Evolutionary conservation across 2,888 invertebrate genomes (phyloP).

Genomic region (Automeris io): DNA sequence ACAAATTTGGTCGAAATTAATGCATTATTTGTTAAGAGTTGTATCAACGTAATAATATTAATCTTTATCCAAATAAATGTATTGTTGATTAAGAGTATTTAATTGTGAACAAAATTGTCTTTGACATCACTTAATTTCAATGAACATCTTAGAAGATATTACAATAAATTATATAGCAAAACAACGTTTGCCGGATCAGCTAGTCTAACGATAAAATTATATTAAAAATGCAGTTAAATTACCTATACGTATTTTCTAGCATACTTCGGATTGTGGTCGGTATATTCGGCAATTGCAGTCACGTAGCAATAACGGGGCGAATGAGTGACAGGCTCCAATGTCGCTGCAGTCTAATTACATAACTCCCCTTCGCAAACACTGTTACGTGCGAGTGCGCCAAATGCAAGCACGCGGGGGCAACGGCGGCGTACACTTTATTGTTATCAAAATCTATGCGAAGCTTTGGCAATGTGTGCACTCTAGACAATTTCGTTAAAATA

Average conservation of each 20-base stretch:
- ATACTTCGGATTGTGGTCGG: neutral
- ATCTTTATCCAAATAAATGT: no score
- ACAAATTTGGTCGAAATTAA: no score
- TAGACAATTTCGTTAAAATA: neutral
- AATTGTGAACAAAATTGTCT: no score
- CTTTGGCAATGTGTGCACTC: neutral
- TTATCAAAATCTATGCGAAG: neutral
- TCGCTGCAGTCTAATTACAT: slow-evolving; percentile 40
- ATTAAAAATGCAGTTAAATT: neutral
- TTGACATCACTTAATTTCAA: no score
- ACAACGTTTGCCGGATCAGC: no score
- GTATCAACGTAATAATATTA: no score
- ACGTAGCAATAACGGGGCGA: slow-evolving; percentile 63
- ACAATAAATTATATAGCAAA: no score
- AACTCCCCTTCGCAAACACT: slow-evolving; percentile 22
- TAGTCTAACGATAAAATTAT: no score
- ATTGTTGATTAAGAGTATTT: no score
- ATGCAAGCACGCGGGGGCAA: neutral
- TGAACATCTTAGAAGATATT: no score
- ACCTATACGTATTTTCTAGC: neutral
- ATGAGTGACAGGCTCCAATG: slow-evolving; percentile 61
- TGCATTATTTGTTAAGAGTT: no score
- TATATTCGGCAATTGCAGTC: slow-evolving; percentile 42
- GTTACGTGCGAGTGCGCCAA: slow-evolving; percentile 3
- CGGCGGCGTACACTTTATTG: neutral